These are phyloP conservation scores for Anser brachyrhynchus DNA, from an alignment of 2,113 vertebrate genomes.

Conservation along the genomic window DNA sequence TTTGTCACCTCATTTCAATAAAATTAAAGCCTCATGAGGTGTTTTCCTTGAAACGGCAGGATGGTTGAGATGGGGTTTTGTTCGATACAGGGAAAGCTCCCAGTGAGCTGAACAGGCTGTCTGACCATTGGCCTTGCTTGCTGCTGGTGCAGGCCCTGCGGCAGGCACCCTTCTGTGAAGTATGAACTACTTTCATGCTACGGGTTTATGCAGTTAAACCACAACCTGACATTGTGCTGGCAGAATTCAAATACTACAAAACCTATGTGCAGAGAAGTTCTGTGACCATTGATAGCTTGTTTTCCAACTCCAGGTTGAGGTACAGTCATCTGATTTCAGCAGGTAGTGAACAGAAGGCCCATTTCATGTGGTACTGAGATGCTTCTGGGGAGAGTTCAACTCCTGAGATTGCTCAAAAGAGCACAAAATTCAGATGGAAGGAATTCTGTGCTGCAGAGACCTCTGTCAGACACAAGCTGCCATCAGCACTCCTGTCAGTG, in stretches of 20 bases:
- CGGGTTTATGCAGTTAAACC: not conserved
- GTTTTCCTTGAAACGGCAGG: not conserved
- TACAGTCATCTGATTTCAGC: not conserved
- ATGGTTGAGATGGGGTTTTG: not conserved
- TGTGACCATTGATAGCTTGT: not conserved
- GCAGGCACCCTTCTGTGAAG: not conserved
- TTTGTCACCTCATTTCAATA: not conserved
- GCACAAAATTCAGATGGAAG: not conserved
- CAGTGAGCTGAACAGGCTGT: not conserved
- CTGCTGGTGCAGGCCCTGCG: not conserved
- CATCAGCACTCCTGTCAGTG: fast-evolving
- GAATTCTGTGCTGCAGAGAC: not conserved
- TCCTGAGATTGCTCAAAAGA: not conserved
- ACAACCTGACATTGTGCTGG: not conserved
- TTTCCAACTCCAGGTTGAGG: not conserved
- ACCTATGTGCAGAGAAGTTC: not conserved
- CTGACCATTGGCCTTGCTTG: fast-evolving
- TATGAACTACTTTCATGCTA: not conserved
- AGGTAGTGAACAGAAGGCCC: not conserved
- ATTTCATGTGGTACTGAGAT: not conserved
- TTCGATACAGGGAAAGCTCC: fast-evolving
- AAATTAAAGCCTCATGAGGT: not conserved
- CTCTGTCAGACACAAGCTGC: not conserved
- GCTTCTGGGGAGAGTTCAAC: not conserved
- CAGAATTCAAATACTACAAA: not conserved